Evolutionary conservation across 2,113 vertebrate genomes (phyloP).

Genomic region (Mixornis gularis): DNA sequence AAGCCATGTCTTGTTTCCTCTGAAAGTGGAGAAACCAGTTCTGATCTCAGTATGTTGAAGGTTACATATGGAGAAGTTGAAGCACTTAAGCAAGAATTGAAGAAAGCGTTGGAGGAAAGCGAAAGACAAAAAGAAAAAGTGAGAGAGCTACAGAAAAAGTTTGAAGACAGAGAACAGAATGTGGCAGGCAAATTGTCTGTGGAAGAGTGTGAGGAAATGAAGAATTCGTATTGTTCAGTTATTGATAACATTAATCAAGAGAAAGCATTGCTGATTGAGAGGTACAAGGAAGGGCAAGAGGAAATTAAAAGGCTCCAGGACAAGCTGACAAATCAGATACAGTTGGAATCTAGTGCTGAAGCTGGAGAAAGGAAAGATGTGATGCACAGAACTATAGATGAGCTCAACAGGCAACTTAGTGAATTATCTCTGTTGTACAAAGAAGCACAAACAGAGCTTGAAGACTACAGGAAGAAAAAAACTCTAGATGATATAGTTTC

Average conservation of each 20-base stretch:
- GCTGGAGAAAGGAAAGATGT: constrained; percentile 81
- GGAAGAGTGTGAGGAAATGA: constrained; percentile 77
- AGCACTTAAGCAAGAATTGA: constrained; percentile 75
- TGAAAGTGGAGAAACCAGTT: constrained; percentile 46
- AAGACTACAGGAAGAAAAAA: constrained; percentile 71
- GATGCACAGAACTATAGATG: constrained; percentile 76
- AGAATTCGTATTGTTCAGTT: constrained; percentile 71
- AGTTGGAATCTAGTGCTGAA: constrained; percentile 77
- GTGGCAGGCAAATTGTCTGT: constrained; percentile 11
- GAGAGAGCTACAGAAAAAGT: constrained; percentile 76
- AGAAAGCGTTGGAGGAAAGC: constrained; percentile 69
- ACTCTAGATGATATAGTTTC: constrained; percentile 58
- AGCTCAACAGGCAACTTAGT: constrained; percentile 83
- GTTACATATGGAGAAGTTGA: constrained; percentile 72
- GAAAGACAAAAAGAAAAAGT: constrained; percentile 73
- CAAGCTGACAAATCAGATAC: constrained; percentile 76
- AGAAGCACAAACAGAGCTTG: constrained; percentile 87
- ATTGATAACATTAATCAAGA: constrained; percentile 81
- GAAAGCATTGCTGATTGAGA: constrained; percentile 77
- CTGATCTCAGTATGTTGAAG: constrained; percentile 55
- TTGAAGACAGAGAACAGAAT: constrained; percentile 68
- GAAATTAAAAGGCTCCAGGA: constrained; percentile 87
- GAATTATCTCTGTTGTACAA: constrained; percentile 89
- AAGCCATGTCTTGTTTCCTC: constrained; percentile 51
- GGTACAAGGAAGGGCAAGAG: constrained; percentile 86